These are phyloP conservation scores for Steinernema carpocapsae DNA, from an alignment of 2,888 invertebrate genomes.

Conservation along the genomic window DNA sequence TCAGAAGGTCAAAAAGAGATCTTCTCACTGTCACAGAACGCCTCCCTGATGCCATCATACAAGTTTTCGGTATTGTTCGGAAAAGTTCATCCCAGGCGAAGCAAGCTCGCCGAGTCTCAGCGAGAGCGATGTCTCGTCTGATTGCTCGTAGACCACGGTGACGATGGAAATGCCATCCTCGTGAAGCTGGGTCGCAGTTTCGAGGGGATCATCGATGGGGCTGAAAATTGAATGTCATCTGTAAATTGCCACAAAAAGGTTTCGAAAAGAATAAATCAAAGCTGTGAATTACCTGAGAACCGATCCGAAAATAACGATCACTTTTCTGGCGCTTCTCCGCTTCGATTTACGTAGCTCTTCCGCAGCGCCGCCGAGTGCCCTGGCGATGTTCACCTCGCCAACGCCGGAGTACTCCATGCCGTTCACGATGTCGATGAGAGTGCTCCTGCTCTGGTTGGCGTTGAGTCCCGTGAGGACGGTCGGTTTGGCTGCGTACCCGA, in stretches of 20 bases:
- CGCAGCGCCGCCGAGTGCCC: not conserved
- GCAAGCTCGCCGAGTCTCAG: not conserved
- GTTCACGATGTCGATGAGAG: not conserved
- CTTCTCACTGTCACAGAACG: not conserved
- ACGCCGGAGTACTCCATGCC: slow-evolving; percentile 2
- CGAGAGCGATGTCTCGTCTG: not conserved
- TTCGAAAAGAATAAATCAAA: too few species aligned
- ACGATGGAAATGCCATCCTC: not conserved
- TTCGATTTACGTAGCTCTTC: slow-evolving; percentile 26
- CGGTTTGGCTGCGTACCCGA: not conserved
- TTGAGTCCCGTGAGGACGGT: not conserved
- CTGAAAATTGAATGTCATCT: not conserved
- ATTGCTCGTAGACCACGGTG: not conserved
- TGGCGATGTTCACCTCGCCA: not conserved
- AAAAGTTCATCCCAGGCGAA: slow-evolving; percentile 2
- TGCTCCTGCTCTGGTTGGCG: not conserved
- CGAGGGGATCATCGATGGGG: not conserved
- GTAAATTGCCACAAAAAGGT: too few species aligned
- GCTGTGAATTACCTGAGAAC: slow-evolving; percentile 17
- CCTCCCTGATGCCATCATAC: not conserved
- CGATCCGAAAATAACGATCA: not conserved
- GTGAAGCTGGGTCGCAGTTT: not conserved
- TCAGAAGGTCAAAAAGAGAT: too few species aligned
- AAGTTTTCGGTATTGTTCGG: not conserved
- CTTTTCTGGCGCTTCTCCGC: slow-evolving; percentile 31